phyloP scores from a whole-genome alignment of 92 coral and sea anemone genomes.

The Epizoanthus fatuus region DNA sequence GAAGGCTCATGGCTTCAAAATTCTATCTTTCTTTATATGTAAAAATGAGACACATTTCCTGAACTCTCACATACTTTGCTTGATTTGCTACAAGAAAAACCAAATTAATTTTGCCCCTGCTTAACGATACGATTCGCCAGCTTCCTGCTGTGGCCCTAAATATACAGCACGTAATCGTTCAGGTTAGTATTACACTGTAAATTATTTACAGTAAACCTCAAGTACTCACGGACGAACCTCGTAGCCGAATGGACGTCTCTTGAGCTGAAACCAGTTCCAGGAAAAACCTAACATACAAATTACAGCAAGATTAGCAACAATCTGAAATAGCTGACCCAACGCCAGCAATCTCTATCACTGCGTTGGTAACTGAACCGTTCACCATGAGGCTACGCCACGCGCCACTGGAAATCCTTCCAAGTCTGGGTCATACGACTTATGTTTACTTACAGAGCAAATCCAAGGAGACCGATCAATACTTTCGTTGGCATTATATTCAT shows the following conservation, averaged over 20 bases:
- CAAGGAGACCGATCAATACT: background rate
- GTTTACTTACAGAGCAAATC: slow-evolving; percentile 17
- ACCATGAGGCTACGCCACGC: background rate
- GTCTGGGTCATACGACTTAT: background rate
- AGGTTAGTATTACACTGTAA: too few relatives aligned
- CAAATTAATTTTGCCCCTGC: too few relatives aligned
- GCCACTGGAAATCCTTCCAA: background rate
- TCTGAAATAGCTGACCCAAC: background rate
- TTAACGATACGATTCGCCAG: too few relatives aligned
- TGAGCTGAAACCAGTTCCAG: background rate
- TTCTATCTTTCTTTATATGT: too few relatives aligned
- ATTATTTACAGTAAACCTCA: too few relatives aligned
- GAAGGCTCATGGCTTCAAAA: too few relatives aligned
- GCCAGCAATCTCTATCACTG: background rate
- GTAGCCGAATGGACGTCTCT: slow-evolving; percentile 2
- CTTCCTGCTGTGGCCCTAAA: too few relatives aligned
- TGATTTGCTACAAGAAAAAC: too few relatives aligned
- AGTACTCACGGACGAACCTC: slow-evolving; percentile 19
- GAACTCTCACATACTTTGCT: too few relatives aligned
- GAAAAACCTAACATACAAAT: slow-evolving; percentile 18
- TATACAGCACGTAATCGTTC: too few relatives aligned
- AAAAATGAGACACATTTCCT: too few relatives aligned
- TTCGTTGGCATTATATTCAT: slow-evolving; percentile 8
- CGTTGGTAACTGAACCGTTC: background rate
- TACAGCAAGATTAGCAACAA: background rate